Evolutionary conservation across 2,797 vertebrate genomes (phyloP), one percentile per base, ranked within the genome.

Genomic region (Poeciliopsis gracilis): DNA sequence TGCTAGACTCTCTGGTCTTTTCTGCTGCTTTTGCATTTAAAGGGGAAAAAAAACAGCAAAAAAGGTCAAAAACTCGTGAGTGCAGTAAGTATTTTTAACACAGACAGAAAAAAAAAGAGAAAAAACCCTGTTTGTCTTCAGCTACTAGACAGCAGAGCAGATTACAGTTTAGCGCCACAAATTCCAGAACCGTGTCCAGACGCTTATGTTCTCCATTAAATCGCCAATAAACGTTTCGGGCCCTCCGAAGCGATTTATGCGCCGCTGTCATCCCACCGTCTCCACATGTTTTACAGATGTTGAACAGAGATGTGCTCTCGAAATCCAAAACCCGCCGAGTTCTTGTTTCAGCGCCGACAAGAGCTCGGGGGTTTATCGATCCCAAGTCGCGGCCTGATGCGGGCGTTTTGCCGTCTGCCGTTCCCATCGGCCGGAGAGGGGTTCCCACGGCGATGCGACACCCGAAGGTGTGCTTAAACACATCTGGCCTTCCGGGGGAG

Each of bases 271-370:
- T 74, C 45, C 15, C 61, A 11, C 47, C n/a, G 47, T 28, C 72
- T 74, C 61, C 72, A 69, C 71, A 51, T 67, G 72, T 74, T 67
- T 66, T 47, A 25, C 72, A 74, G 41, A 69, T 79, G 72, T 30
- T 53, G 4, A 18, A 66, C 4, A 23, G 20, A 59, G 76, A 36
- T 61, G 9, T 51, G 47, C 41, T 76, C 45, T 67, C 38, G 41
- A 67, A 55, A 51, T 11, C 25, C 2, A 66, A 23, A 63, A 2
- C 57, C 33, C 28, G 28, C 8, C 46, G 33, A 38, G 66, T 7
- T 49, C 7, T n/a, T 41, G 38, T 76, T 25, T 33, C 8, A 9
- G 47, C 16, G 51, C 25, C 3, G 23, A 25, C 18, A 25, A 25
- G 15, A 28, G 59, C 16, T 72, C 20, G 20, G 36, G 28, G 28